A percentile compares a stretch with the other conserved stretches of the same genome.
Conservation (phyloP, 92 coral and sea anemone genomes). For the Porites lobata region DNA sequence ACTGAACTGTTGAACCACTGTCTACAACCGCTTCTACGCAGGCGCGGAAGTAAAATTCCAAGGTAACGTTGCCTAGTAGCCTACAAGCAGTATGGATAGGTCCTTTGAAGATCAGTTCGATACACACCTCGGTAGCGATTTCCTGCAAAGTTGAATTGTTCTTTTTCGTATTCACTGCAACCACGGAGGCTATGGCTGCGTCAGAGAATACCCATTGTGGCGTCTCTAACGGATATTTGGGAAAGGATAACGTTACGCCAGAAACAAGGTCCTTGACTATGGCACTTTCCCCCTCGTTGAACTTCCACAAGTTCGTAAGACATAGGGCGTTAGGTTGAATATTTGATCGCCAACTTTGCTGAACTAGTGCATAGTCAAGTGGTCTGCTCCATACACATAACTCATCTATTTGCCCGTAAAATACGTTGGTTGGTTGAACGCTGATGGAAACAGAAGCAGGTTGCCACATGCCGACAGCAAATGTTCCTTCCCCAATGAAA, state of each 20-base stretch:
- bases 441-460: conserved; percentile 88
- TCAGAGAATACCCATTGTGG: conserved; percentile 95
- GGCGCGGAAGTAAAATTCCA: conserved; percentile 85
- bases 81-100: conserved; percentile 77
- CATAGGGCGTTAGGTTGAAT: conserved; percentile 65
- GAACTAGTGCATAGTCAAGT: conserved; percentile 88
- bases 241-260: conserved; percentile 74
- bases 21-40: conserved; percentile 80
- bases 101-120: conserved; percentile 71
- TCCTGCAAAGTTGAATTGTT: conserved; percentile 75
- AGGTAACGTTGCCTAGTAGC: conserved; percentile 75
- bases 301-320: conserved; percentile 94
- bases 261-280: conserved; percentile 83
- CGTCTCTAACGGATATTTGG: conserved; percentile 81
- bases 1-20: conserved; percentile 66
- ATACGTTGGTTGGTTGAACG: conserved; percentile 75
- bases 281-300: conserved; percentile 89
- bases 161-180: conserved; percentile 66
- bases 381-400: conserved; percentile 89
- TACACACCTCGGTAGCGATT: conserved; percentile 73
- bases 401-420: conserved; percentile 90
- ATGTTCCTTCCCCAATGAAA: conserved; percentile 79
- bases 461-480: conserved; percentile 97
- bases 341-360: conserved; percentile 91
- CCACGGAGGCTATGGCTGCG: conserved; percentile 85